phyloP scores from a whole-genome alignment of 2,888 invertebrate genomes.

The Peribatodes rhomboidaria region DNA sequence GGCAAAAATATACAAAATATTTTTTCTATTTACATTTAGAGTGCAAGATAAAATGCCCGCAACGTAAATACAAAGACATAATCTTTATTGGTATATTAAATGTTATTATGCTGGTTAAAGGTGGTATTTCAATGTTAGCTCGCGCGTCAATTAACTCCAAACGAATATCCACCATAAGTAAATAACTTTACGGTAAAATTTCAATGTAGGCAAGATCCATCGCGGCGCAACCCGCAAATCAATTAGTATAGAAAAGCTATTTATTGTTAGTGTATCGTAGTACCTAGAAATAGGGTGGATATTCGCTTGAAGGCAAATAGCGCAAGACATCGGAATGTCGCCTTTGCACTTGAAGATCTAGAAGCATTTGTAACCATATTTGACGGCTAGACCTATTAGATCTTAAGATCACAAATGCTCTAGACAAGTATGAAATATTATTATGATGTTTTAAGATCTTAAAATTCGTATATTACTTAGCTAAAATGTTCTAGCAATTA shows the following conservation, averaged over 20 bases:
- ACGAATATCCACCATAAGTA: not conserved
- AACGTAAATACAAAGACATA: conserved; percentile 35
- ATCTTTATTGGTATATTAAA: conserved; percentile 28
- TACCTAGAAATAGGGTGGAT: not conserved
- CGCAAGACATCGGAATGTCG: not conserved
- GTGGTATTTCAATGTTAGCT: not conserved
- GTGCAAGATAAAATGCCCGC: conserved; percentile 39
- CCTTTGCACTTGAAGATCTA: not conserved
- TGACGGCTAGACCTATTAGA: conserved; percentile 14
- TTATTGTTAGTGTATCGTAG: not conserved
- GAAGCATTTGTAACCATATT: conserved; percentile 10
- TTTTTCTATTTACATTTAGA: conserved; percentile 46
- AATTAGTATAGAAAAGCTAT: not conserved
- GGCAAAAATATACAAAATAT: conserved; percentile 60
- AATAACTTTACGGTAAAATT: not conserved
- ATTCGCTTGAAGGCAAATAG: not conserved
- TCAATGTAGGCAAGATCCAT: not conserved
- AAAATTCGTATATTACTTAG: conserved; percentile 15
- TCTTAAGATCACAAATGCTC: conserved; percentile 19
- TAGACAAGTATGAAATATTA: conserved; percentile 3
- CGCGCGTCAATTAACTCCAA: not conserved
- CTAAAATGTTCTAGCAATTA: conserved; percentile 26
- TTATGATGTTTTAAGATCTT: conserved; percentile 12
- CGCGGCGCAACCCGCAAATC: not conserved
- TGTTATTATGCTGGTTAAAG: conserved; percentile 2